Conservation (phyloP, 2,797 vertebrate species). For the Characodon lateralis region DNA sequence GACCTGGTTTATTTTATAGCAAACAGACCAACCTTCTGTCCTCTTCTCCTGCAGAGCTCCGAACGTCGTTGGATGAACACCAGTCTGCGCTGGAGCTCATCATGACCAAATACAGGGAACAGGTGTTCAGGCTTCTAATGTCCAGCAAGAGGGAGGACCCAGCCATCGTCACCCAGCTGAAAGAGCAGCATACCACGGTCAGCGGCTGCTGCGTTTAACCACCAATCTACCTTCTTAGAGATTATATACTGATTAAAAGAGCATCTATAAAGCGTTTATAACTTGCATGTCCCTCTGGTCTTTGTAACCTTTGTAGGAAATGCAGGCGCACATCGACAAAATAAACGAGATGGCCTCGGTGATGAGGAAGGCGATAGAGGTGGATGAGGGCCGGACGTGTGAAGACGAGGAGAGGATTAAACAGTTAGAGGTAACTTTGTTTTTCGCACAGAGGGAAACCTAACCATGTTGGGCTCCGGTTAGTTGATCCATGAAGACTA, state of each 20-base stretch:
- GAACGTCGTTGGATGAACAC: conserved; percentile 95
- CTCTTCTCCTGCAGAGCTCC: conserved; percentile 82
- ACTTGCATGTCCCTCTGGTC: neutral
- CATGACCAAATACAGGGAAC: conserved; percentile 99
- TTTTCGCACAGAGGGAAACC: neutral
- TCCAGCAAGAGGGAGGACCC: conserved; percentile 96
- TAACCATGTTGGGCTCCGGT: too few relatives aligned
- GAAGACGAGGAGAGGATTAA: conserved; percentile 94
- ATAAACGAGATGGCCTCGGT: conserved; percentile 98
- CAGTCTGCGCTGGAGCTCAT: conserved; percentile 98
- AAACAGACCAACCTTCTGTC: neutral
- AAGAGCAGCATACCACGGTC: conserved; percentile 96
- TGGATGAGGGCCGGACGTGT: conserved; percentile 89
- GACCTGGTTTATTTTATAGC: neutral
- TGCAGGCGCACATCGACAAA: conserved; percentile 95
- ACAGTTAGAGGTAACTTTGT: conserved; percentile 87
- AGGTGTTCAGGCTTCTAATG: conserved; percentile 95
- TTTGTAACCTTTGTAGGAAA: conserved; percentile 80
- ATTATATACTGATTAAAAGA: neutral
- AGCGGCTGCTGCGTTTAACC: conserved; percentile 8
- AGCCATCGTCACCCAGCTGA: conserved; percentile 89
- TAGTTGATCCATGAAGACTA: too few relatives aligned
- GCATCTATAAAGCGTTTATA: neutral
- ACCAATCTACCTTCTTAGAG: neutral
- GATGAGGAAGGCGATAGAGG: conserved; percentile 95